phyloP scores from a whole-genome alignment of 2,113 vertebrate species.

The mouse (Mus musculus) region DNA sequence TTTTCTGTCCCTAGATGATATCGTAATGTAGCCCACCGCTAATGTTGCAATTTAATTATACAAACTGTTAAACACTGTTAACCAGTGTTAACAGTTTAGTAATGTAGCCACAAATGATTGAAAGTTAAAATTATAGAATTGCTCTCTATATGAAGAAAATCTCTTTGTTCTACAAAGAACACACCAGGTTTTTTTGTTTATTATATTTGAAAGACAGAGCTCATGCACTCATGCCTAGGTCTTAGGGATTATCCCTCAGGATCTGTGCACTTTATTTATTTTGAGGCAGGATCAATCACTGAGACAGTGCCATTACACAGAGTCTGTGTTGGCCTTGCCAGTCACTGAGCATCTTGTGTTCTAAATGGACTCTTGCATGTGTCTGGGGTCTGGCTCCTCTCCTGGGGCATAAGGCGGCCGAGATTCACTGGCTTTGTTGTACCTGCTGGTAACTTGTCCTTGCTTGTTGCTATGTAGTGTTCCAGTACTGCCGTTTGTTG shows the following conservation, averaged over 20 bases:
- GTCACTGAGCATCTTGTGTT: background rate
- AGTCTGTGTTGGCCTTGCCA: too few species aligned
- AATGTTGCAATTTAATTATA: background rate
- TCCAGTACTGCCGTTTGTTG: fast-evolving
- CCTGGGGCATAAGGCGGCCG: fast-evolving
- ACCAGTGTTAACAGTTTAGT: background rate
- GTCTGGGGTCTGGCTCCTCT: background rate
- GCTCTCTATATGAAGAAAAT: background rate
- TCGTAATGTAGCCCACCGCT: background rate
- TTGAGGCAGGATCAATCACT: too few species aligned
- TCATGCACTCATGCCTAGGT: background rate
- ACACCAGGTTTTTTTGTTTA: background rate
- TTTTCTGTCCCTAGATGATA: background rate
- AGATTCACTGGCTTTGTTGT: background rate
- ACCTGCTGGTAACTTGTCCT: too few species aligned
- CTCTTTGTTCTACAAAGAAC: background rate
- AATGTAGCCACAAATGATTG: background rate
- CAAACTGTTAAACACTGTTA: too few species aligned
- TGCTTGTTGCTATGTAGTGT: fast-evolving
- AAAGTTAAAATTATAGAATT: background rate
- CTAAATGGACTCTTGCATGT: fast-evolving
- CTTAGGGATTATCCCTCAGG: background rate
- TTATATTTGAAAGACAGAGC: background rate
- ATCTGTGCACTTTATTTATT: background rate
- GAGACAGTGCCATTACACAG: background rate